phyloP scores from a whole-genome alignment of 2,797 vertebrate species.

The Perodicticus potto region DNA sequence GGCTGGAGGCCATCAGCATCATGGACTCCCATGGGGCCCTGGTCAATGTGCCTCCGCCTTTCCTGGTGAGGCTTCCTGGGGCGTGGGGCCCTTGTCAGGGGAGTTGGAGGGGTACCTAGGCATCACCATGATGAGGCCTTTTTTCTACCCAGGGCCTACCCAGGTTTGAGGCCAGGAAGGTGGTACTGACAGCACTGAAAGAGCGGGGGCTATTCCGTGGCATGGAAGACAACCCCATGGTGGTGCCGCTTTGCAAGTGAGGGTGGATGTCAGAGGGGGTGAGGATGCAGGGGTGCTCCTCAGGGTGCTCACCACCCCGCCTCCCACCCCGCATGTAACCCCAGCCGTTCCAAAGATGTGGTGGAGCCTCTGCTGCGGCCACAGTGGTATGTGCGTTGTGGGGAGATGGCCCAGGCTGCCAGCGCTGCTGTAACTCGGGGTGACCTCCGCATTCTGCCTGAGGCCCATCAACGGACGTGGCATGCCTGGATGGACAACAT shows the following conservation, averaged over 20 bases:
- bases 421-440: constrained; percentile 92
- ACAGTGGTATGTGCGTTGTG: constrained; percentile 95
- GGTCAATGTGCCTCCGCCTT: constrained; percentile 94
- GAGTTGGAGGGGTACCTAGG: accelerated
- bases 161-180: constrained; percentile 94
- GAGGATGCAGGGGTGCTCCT: neutral
- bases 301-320: neutral
- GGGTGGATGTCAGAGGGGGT: accelerated
- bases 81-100: accelerated
- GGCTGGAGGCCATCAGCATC: constrained; percentile 94
- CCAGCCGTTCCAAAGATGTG: constrained; percentile 96
- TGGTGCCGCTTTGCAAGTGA: constrained; percentile 97
- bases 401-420: constrained; percentile 93
- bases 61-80: constrained; percentile 90
- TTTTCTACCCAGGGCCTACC: constrained; percentile 91
- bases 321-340: accelerated
- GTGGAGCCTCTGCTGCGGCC: constrained; percentile 96
- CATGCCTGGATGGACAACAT: constrained; percentile 97
- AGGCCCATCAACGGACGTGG: constrained; percentile 94
- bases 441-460: constrained; percentile 92
- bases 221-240: constrained; percentile 96
- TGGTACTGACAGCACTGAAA: constrained; percentile 92
- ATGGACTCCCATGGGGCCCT: constrained; percentile 93
- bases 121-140: accelerated
- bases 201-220: constrained; percentile 93